phyloP scores from a whole-genome alignment of 2,113 vertebrate genomes.

The Malurus cyaneus region DNA sequence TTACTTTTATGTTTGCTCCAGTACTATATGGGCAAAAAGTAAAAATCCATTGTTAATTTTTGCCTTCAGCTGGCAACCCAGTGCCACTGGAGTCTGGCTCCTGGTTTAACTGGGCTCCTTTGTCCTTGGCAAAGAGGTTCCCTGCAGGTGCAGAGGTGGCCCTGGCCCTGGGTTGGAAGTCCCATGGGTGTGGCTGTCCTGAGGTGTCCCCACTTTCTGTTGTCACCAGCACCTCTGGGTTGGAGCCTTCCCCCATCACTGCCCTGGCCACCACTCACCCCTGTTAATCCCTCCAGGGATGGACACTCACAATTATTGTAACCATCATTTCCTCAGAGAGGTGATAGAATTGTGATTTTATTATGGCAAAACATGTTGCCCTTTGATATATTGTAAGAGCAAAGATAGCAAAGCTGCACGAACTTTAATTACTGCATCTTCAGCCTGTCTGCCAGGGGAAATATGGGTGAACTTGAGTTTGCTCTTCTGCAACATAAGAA shows the following conservation, averaged over 20 bases:
- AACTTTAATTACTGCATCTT: neutral
- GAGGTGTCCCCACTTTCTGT: neutral
- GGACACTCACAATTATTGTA: neutral
- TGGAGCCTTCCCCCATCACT: neutral
- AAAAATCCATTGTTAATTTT: neutral
- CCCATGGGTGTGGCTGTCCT: neutral
- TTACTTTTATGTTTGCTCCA: neutral
- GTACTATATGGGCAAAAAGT: neutral
- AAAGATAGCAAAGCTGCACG: neutral
- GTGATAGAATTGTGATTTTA: neutral
- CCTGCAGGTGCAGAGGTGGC: neutral
- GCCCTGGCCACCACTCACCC: neutral
- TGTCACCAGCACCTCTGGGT: neutral
- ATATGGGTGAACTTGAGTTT: neutral
- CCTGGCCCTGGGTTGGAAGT: neutral
- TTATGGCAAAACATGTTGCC: neutral
- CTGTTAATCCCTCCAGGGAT: neutral
- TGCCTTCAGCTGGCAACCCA: neutral
- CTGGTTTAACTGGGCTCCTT: neutral
- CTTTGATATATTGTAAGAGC: neutral
- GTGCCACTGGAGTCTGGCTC: neutral
- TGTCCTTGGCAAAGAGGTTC: neutral
- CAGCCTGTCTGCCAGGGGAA: neutral
- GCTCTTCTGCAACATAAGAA: neutral
- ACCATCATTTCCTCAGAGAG: neutral